Conservation (phyloP, 2,888 invertebrate species). For the Chironomus tentans region DNA sequence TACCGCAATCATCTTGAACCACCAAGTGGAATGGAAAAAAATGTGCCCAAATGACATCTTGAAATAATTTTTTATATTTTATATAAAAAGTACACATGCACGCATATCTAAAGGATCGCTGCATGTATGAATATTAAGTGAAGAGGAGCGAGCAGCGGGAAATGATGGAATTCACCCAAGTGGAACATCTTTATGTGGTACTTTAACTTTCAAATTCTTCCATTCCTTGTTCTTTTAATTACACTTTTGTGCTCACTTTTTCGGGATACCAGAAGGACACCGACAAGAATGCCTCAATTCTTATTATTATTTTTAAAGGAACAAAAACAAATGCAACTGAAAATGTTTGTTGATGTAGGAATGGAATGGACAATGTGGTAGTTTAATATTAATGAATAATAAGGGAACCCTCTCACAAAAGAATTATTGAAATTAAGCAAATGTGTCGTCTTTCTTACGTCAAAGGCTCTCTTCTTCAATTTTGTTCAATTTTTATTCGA, state of each 20-base stretch:
- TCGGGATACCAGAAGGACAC: constrained; percentile 6
- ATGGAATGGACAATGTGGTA: neutral
- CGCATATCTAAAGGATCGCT: neutral
- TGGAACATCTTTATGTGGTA: constrained; percentile 21
- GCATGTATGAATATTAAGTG: too few species aligned
- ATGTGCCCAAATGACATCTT: constrained; percentile 18
- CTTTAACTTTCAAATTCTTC: neutral
- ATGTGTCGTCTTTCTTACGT: constrained; percentile 18
- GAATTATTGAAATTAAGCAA: neutral
- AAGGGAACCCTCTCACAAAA: neutral
- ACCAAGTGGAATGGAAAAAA: constrained; percentile 19
- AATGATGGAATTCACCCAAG: neutral
- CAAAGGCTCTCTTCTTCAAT: neutral
- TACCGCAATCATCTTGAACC: constrained; percentile 24
- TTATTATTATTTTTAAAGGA: neutral
- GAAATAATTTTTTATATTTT: too few species aligned
- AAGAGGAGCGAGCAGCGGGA: constrained; percentile 22
- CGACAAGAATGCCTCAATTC: neutral
- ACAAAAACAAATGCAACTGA: neutral
- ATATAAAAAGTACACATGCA: neutral
- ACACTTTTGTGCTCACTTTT: constrained; percentile 3
- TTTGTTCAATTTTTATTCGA: neutral
- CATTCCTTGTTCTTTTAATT: constrained; percentile 16
- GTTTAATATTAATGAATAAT: neutral
- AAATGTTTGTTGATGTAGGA: neutral